These are phyloP conservation scores for Darevskia nairensis DNA, from an alignment of 2,797 vertebrate species.

Conservation along the genomic window DNA sequence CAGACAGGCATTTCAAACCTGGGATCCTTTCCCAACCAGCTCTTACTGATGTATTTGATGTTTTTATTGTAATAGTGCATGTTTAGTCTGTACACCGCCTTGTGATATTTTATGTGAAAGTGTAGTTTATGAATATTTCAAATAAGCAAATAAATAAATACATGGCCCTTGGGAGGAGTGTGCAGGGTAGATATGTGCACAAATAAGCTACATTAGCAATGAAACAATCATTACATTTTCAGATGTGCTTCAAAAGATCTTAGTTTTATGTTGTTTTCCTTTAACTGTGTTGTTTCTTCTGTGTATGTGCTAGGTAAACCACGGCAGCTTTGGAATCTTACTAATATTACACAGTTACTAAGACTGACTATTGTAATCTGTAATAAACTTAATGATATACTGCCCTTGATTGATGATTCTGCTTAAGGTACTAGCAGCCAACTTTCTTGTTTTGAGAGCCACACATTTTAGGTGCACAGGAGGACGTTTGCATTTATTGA, in stretches of 20 bases:
- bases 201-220: slow-evolving; percentile 28
- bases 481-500: slow-evolving; percentile 37
- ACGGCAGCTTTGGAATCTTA: background rate
- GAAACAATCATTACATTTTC: slow-evolving; percentile 34
- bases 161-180: background rate
- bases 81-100: no score
- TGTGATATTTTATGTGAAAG: no score
- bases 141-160: no score
- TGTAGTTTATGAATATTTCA: no score
- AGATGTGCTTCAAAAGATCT: slow-evolving; percentile 51
- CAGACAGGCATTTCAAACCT: no score
- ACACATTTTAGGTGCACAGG: slow-evolving; percentile 40
- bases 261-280: slow-evolving; percentile 34
- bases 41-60: no score
- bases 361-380: slow-evolving; percentile 13
- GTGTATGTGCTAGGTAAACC: slow-evolving; percentile 1
- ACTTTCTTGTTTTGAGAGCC: slow-evolving; percentile 44
- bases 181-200: background rate
- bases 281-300: slow-evolving; percentile 44
- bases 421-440: background rate
- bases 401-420: slow-evolving; percentile 32
- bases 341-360: slow-evolving; percentile 35
- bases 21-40: no score
- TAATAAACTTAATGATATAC: slow-evolving; percentile 49
- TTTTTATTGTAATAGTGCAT: no score